Evolutionary conservation across 2,797 vertebrate species (phyloP), one percentile per base, ranked within the genome.

Genomic region (Acrossocheilus fasciatus): DNA sequence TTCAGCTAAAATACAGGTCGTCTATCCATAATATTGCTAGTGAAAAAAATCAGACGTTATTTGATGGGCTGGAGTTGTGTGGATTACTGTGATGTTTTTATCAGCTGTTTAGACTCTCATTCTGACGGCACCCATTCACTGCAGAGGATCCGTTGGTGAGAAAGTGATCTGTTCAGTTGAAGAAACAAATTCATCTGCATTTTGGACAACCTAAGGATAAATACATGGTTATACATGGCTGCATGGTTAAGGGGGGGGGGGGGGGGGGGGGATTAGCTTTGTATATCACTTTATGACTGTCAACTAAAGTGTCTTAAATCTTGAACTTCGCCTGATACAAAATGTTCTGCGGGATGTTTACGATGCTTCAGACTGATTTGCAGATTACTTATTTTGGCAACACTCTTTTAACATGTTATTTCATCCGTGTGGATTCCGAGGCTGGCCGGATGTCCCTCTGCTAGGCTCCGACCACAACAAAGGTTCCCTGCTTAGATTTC

Each of bases 381-480:
- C n/a, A 6, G 15, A 52, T 10, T 7, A 23, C 36, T 85, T 66
- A 52, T 52, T 84, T 76, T 77, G 34, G 34, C 34, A 85, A 57
- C 34, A 41, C 47, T 70, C 14, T 41, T 66, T 75, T 30, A 84
- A 76, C 66, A 64, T 83, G 20, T 64, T 39, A 20, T 54, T 75
- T 82, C 9, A 50, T 86, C 77, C 4, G 3, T 17, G 18, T 64
- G 45, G 72, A 87, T 84, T 84, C 59, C 15, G 59, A 50, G 2
- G 43, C 81, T 82, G 86, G 76, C 57, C 59, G 43, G 64, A 69
- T 69, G 72, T 72, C 62, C 47, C 72, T 36, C 84, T 34, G 64
- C 45, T 69, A 41, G n/a, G 69, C 72, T 23, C 10, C 39, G 82
- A 83, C 86, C 87, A 89, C 88, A 84, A 89, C 73, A 89, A 82